Evolutionary conservation across 2,113 vertebrate genomes (phyloP), one percentile per base, ranked within the genome.

Genomic region (Dendrocopos noguchii): DNA sequence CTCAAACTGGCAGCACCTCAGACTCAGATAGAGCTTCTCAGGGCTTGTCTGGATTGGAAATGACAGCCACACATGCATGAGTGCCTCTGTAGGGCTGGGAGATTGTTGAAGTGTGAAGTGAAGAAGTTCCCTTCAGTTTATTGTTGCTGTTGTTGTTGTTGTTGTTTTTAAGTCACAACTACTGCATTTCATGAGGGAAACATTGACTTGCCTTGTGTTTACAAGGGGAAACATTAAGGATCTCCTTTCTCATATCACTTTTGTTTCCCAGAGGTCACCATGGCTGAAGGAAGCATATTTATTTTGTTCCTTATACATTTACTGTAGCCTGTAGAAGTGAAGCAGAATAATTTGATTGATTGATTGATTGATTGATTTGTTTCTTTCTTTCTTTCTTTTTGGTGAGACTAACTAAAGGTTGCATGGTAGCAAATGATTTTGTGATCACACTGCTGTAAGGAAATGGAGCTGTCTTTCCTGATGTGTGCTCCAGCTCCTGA

Each of bases 21-120:
- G 90, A 96, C 95, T 59, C 15, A 92, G 75, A 93, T 95, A 93
- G 95, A 94, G 96, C 93, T 96, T 94, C 95, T 90, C 91, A 96
- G 47, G 95, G 96, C 93, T 94, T 89, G 94, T 95, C 86, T 96
- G 93, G 90, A 96, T 96, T 96, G 88, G 87, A 97, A 96, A 95
- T 71, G 94, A 97, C 94, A 97, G 95, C 91, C 96, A 95, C 93
- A 90, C 85, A 95, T 95, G 96, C 95, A 97, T 96, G 95, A 97
- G 77, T 97, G 92, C 92, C 1, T 95, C 83, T 95, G 91, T 95
- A 95, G 88, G 87, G 66, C 82, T 92, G 75, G 82, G 95, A 97
- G 94, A 91, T 6, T 96, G 84, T 94, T 95, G 95, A 95, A 91
- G 88, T 96, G 93, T 95, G 95, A 96, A 94, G 77, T 94, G 93